These are phyloP conservation scores for Umimayanthus kanabou DNA, from an alignment of 92 coral and sea anemone genomes.

Conservation along the genomic window DNA sequence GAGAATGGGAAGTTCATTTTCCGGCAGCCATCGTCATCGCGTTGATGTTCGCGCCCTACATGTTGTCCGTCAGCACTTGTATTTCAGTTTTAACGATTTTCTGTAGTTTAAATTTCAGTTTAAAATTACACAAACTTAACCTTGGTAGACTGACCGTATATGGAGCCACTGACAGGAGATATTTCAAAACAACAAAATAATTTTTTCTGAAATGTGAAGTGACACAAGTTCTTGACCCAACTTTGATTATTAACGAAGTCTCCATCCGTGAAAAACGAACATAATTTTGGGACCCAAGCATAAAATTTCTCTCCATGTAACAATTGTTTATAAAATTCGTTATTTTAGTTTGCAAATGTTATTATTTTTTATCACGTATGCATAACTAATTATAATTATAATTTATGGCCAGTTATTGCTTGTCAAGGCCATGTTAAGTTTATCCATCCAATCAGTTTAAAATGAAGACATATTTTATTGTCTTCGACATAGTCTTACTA, in stretches of 20 bases:
- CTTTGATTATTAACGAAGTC: neutral
- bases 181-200: neutral
- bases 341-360: no score
- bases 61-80: neutral
- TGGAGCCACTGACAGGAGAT: neutral
- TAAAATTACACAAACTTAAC: neutral
- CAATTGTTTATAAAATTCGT: no score
- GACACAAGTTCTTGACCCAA: no score
- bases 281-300: neutral
- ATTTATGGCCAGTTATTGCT: neutral
- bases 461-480: no score
- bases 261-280: neutral
- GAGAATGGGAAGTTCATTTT: no score
- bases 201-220: no score
- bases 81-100: neutral
- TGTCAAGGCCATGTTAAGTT: neutral
- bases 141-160: neutral
- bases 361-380: neutral
- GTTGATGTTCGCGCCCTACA: no score
- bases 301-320: neutral
- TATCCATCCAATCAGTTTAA: neutral
- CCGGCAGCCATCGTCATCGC: no score
- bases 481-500: no score
- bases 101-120: no score
- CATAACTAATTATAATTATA: no score